These are phyloP conservation scores for Kryptopterus vitreolus DNA, from an alignment of 2,797 vertebrate genomes.

Conservation along the genomic window DNA sequence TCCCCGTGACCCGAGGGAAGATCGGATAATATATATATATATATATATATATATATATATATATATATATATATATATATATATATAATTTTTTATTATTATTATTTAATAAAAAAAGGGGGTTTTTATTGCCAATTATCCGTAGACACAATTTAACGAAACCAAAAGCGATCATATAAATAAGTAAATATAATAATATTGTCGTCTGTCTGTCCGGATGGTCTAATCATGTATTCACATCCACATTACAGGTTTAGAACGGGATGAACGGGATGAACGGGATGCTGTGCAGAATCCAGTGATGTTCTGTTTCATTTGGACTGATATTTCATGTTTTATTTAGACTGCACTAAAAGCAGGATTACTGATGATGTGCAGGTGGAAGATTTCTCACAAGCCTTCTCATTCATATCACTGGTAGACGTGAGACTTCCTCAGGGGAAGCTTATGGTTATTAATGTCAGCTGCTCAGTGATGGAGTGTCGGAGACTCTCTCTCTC, in stretches of 20 bases:
- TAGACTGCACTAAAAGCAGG: constrained; percentile 9
- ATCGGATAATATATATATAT: no score
- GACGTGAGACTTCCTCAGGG: constrained; percentile 11
- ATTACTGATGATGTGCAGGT: constrained; percentile 10
- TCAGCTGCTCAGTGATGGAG: not conserved
- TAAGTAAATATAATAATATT: no score
- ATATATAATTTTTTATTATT: no score
- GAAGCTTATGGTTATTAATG: constrained; percentile 24
- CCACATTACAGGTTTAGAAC: not conserved
- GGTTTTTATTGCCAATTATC: no score
- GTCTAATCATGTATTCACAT: not conserved
- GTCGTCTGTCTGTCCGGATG: not conserved
- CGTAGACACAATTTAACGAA: no score
- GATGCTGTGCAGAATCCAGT: not conserved
- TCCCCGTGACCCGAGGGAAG: no score
- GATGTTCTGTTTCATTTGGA: not conserved
- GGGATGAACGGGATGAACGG: no score
- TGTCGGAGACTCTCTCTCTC: not conserved
- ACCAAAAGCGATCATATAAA: no score
- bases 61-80: no score
- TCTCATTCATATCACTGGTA: constrained; percentile 2
- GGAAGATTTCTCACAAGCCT: not conserved
- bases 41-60: no score
- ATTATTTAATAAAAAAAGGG: no score
- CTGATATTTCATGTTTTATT: not conserved